Percentiles rank a stretch among this genome's conserved stretches.
phyloP scores from a whole-genome alignment of 2,797 vertebrate species.

The Eutrigla gurnardus region DNA sequence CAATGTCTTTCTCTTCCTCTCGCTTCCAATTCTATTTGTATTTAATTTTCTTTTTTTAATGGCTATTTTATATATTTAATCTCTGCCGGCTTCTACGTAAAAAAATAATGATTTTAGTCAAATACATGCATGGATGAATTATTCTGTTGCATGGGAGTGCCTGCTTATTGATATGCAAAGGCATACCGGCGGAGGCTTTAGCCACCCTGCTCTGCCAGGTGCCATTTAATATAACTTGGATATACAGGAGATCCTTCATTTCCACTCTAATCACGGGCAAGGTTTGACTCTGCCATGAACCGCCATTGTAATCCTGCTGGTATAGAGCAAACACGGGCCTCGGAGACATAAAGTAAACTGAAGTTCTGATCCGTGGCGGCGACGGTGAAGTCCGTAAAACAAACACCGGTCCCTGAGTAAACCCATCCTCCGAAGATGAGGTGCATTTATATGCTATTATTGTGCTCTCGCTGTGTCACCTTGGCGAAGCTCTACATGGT shows the following conservation, averaged over 20 bases:
- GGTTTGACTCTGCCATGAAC: slow-evolving; percentile 54
- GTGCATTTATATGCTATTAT: slow-evolving; percentile 65
- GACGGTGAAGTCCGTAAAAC: slow-evolving; percentile 45
- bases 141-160: slow-evolving; percentile 63
- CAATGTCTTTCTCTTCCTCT: neutral
- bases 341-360: slow-evolving; percentile 42
- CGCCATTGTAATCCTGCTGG: slow-evolving; percentile 56
- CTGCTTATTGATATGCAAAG: slow-evolving; percentile 75
- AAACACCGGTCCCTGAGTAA: slow-evolving; percentile 45
- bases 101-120: slow-evolving; percentile 35
- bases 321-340: slow-evolving; percentile 43
- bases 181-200: slow-evolving; percentile 48
- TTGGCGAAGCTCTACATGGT: slow-evolving; percentile 51
- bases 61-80: slow-evolving; percentile 10
- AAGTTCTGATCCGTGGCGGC: slow-evolving; percentile 39
- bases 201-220: slow-evolving; percentile 59
- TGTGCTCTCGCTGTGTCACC: slow-evolving; percentile 61
- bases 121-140: slow-evolving; percentile 53
- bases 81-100: slow-evolving; percentile 10
- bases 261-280: slow-evolving; percentile 66
- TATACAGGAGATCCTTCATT: slow-evolving; percentile 73
- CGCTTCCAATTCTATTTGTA: neutral
- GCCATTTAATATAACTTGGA: slow-evolving; percentile 75
- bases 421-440: slow-evolving; percentile 43
- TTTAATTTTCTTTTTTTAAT: neutral